Evolutionary conservation across 2,113 vertebrate species (phyloP).

Genomic region (Atherinomorus stipes): DNA sequence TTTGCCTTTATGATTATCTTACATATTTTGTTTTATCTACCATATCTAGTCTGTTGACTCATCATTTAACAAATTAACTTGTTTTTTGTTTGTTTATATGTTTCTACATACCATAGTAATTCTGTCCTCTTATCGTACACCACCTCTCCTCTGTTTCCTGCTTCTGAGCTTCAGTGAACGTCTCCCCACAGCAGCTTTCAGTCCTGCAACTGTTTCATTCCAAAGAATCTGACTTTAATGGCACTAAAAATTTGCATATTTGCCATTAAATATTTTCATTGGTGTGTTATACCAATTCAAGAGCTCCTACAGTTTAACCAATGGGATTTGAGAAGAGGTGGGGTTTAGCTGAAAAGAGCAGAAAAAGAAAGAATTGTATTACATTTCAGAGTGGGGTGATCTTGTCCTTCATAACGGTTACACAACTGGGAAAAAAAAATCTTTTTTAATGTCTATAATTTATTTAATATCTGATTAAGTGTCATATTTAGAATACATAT

Average conservation of each 20-base stretch:
- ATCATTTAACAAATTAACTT: neutral
- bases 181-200: neutral
- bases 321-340: neutral
- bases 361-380: neutral
- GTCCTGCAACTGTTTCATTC: neutral
- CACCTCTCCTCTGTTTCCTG: neutral
- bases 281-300: neutral
- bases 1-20: neutral
- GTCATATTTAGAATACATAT: conserved; percentile 70
- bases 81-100: neutral
- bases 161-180: neutral
- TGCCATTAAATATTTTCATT: neutral
- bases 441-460: conserved; percentile 63
- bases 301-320: neutral
- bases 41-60: neutral
- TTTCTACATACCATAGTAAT: neutral
- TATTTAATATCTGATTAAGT: conserved; percentile 78
- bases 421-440: conserved; percentile 14
- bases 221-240: neutral
- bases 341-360: neutral
- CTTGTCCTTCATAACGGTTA: neutral
- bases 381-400: neutral
- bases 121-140: neutral
- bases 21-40: neutral
- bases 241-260: neutral